Percentiles rank a stretch among this genome's conserved stretches.
Conservation (phyloP, 2,797 vertebrate genomes). For the Myripristis murdjan region DNA sequence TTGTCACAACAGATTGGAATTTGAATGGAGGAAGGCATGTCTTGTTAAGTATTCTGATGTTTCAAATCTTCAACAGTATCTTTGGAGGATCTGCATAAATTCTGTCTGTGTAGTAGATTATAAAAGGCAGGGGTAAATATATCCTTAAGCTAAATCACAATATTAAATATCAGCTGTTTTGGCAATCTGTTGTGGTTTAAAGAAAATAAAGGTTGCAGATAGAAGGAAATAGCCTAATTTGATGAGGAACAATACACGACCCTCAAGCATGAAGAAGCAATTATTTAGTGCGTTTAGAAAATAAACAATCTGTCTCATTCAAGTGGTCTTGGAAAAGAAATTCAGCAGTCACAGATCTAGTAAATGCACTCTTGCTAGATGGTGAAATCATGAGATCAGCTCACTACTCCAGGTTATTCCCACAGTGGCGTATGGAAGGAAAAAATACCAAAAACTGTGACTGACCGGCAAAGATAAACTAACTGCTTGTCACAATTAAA, state of each 20-base stretch:
- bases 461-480: too few relatives aligned
- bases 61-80: conserved; percentile 23
- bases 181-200: conserved; percentile 39
- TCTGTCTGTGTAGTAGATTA: conserved; percentile 17
- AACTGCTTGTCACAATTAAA: too few relatives aligned
- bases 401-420: too few relatives aligned
- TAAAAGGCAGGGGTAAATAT: conserved; percentile 15
- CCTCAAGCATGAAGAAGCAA: conserved; percentile 56
- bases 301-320: conserved; percentile 44
- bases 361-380: conserved; percentile 33
- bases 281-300: conserved; percentile 44
- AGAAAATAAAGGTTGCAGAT: conserved; percentile 31
- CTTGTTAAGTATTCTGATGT: conserved; percentile 45
- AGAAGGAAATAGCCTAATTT: conserved; percentile 53
- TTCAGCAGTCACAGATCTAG: conserved; percentile 44
- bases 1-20: conserved; percentile 24
- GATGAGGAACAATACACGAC: conserved; percentile 51
- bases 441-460: too few relatives aligned
- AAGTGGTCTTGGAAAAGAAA: conserved; percentile 23
- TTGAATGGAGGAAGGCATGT: conserved; percentile 20
- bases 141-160: conserved; percentile 41
- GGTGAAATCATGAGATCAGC: too few relatives aligned
- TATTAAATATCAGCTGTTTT: conserved; percentile 43
- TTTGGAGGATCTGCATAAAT: conserved; percentile 1
- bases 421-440: too few relatives aligned